Evolutionary conservation across 1,140 invertebrate genomes (phyloP).

Genomic region (Zaprionus ornatus): DNA sequence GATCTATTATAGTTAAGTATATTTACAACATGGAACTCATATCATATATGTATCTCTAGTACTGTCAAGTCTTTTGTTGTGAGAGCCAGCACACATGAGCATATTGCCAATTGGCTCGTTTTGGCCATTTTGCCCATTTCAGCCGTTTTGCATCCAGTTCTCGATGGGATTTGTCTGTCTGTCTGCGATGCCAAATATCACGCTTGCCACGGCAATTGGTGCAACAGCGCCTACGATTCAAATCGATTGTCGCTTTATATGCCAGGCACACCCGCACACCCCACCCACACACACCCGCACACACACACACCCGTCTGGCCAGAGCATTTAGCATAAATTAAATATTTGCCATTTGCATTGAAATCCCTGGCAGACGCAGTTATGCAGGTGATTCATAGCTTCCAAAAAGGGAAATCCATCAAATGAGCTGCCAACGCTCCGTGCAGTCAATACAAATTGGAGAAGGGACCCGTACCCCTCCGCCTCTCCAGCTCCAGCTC

Average conservation of each 20-base stretch:
- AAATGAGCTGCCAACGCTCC: conserved; percentile 77
- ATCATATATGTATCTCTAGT: neutral
- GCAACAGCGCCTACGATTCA: conserved; percentile 13
- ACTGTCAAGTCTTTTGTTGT: neutral
- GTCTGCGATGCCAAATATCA: conserved; percentile 1
- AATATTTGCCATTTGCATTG: conserved; percentile 45
- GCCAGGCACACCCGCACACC: conserved; percentile 42
- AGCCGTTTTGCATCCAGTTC: neutral
- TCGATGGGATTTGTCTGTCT: neutral
- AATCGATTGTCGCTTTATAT: conserved; percentile 39
- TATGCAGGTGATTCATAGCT: conserved; percentile 67
- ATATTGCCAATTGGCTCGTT: neutral
- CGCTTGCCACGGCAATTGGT: conserved; percentile 8
- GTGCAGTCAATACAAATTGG: conserved; percentile 73
- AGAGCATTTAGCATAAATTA: conserved; percentile 60
- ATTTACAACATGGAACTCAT: too few relatives aligned
- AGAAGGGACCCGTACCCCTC: neutral
- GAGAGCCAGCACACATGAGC: neutral
- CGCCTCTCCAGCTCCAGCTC: neutral
- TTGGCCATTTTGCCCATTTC: too few relatives aligned
- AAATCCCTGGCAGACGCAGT: conserved; percentile 36
- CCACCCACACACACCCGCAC: conserved; percentile 2
- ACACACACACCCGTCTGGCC: conserved; percentile 12
- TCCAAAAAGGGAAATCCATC: conserved; percentile 67
- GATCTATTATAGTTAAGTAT: too few relatives aligned